A percentile compares a stretch with the other conserved stretches of the same genome.
These are phyloP conservation scores for Clivina fossor DNA, from an alignment of 2,888 invertebrate genomes.

Conservation along the genomic window DNA sequence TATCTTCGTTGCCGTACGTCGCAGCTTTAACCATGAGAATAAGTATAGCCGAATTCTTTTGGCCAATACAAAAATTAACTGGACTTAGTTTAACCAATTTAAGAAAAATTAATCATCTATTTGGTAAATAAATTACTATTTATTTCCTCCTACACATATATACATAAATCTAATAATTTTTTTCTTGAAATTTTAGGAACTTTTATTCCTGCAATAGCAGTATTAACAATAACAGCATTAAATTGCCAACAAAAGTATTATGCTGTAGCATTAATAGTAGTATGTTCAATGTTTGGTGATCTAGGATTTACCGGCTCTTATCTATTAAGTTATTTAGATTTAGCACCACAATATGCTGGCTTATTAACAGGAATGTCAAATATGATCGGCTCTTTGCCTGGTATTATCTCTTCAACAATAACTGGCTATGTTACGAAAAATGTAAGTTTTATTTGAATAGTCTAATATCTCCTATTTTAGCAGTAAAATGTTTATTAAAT, in stretches of 20 bases:
- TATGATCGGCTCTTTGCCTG: slow-evolving; percentile 51
- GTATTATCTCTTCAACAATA: slow-evolving; percentile 51
- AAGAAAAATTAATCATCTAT: slow-evolving; percentile 47
- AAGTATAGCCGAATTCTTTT: slow-evolving; percentile 44
- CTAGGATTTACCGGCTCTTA: slow-evolving; percentile 53
- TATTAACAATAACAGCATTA: slow-evolving; percentile 46
- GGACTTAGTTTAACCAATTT: slow-evolving; percentile 42
- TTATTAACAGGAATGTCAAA: slow-evolving; percentile 54
- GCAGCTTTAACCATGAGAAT: slow-evolving; percentile 44
- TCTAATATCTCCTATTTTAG: too few species aligned
- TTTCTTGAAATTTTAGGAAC: slow-evolving; percentile 45
- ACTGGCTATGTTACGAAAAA: slow-evolving; percentile 50
- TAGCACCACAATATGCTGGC: slow-evolving; percentile 55
- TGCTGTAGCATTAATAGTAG: slow-evolving; percentile 48
- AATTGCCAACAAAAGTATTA: slow-evolving; percentile 47
- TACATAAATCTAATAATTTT: too few species aligned
- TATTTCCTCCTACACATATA: too few species aligned
- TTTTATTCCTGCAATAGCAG: slow-evolving; percentile 40
- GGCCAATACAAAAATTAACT: slow-evolving; percentile 42
- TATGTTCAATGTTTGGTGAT: slow-evolving; percentile 49
- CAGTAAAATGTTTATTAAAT: not conserved
- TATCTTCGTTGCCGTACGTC: slow-evolving; percentile 47
- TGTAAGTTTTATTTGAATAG: slow-evolving; percentile 44
- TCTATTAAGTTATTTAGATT: slow-evolving; percentile 53
- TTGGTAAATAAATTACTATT: slow-evolving; percentile 45